Evolutionary conservation across 2,797 vertebrate genomes (phyloP).

Genomic region (Strix occidentalis): DNA sequence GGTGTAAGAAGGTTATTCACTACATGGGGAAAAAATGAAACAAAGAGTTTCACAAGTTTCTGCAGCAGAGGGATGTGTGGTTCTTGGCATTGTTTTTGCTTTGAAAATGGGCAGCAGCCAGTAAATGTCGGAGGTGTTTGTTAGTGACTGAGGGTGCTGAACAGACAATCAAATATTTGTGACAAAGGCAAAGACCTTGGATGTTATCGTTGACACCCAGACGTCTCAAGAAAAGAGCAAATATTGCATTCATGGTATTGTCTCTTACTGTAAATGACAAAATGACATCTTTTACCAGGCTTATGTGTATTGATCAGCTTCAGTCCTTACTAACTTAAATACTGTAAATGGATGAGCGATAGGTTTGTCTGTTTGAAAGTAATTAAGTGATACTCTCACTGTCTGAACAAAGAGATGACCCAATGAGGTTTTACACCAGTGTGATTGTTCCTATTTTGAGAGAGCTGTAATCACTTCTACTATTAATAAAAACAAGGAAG

Average conservation of each 20-base stretch:
- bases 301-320: neutral
- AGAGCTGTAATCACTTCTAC: neutral
- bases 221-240: neutral
- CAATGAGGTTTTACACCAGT: neutral
- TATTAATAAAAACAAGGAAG: neutral
- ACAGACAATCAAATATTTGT: neutral
- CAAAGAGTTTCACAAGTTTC: neutral
- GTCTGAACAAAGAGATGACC: neutral
- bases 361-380: neutral
- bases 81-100: neutral
- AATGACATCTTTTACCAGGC: neutral
- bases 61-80: neutral
- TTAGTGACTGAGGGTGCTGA: neutral
- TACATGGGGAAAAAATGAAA: neutral
- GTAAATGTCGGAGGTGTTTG: neutral
- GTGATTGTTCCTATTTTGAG: neutral
- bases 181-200: conserved; percentile 49
- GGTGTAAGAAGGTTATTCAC: neutral
- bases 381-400: neutral
- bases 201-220: conserved; percentile 13
- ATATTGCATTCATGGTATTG: neutral
- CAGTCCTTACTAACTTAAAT: neutral
- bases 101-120: neutral
- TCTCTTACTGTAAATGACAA: conserved; percentile 23
- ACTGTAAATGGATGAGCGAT: neutral